These are phyloP conservation scores for Tretioscincus oriximinensis DNA, from an alignment of 2,113 vertebrate species.

Conservation along the genomic window DNA sequence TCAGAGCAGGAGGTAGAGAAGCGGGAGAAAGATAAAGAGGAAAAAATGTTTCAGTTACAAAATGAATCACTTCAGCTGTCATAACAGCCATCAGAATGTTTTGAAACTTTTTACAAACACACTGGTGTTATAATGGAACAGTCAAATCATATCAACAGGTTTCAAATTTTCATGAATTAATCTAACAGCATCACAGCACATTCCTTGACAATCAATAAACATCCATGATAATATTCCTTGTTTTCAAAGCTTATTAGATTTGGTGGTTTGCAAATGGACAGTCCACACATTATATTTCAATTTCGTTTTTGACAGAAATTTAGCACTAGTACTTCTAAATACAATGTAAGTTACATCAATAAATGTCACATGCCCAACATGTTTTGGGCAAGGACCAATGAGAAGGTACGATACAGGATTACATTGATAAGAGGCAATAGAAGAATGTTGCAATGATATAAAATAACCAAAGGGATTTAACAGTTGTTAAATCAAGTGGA, in stretches of 20 bases:
- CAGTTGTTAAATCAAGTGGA: too few relatives aligned
- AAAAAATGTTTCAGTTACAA: too few relatives aligned
- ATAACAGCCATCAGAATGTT: too few relatives aligned
- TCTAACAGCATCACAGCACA: conserved; percentile 18
- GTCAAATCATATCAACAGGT: too few relatives aligned
- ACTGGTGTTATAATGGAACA: too few relatives aligned
- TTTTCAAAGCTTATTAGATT: background rate
- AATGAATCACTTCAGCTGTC: too few relatives aligned
- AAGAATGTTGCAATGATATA: background rate
- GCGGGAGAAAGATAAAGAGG: too few relatives aligned
- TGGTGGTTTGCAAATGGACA: conserved; percentile 6
- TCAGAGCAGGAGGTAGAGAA: too few relatives aligned
- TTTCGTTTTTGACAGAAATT: background rate
- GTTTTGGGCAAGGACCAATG: background rate
- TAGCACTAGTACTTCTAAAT: conserved; percentile 2
- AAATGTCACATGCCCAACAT: conserved; percentile 30
- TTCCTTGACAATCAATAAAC: background rate
- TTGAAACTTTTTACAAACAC: too few relatives aligned
- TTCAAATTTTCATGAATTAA: background rate
- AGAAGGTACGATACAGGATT: background rate
- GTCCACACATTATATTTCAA: conserved; percentile 8
- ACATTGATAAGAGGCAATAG: background rate
- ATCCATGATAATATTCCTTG: background rate
- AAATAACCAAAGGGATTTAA: too few relatives aligned
- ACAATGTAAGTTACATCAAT: conserved; percentile 22